Conservation (phyloP, 2,113 vertebrate species). For the Pelmatolapia mariae region DNA sequence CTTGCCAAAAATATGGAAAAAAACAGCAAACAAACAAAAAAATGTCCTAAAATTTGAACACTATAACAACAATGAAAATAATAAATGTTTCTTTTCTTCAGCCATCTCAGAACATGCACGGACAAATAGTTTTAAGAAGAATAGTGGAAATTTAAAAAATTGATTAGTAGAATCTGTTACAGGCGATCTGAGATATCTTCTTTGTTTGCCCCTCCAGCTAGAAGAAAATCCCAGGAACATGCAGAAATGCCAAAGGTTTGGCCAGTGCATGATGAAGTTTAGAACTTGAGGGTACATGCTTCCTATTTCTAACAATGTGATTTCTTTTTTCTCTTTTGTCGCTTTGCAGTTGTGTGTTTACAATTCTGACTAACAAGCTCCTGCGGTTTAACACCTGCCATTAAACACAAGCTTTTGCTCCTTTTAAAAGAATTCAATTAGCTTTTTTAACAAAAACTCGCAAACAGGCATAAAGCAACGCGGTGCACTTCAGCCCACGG, state of each 20-base stretch:
- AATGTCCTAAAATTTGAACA: background rate
- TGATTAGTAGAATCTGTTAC: constrained; percentile 6
- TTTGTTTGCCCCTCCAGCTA: constrained; percentile 77
- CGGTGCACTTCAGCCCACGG: background rate
- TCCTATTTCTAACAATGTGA: background rate
- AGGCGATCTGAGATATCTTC: constrained; percentile 64
- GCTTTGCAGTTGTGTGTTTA: constrained; percentile 11
- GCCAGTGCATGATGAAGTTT: constrained; percentile 65
- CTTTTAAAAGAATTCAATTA: background rate
- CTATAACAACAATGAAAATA: background rate
- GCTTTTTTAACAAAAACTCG: background rate
- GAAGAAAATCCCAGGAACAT: constrained; percentile 72
- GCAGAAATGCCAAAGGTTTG: constrained; percentile 70
- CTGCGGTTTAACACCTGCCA: background rate
- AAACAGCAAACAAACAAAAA: background rate
- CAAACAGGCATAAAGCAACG: background rate
- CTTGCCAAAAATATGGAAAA: constrained; percentile 4
- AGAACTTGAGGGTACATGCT: constrained; percentile 57
- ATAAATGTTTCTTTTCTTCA: background rate
- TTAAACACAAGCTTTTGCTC: background rate
- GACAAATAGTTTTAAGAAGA: background rate
- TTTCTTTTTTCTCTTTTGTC: background rate
- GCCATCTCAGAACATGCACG: background rate
- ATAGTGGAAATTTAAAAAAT: background rate
- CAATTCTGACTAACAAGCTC: constrained; percentile 6